phyloP scores from a whole-genome alignment of 2,797 vertebrate genomes.

The Chanos chanos region DNA sequence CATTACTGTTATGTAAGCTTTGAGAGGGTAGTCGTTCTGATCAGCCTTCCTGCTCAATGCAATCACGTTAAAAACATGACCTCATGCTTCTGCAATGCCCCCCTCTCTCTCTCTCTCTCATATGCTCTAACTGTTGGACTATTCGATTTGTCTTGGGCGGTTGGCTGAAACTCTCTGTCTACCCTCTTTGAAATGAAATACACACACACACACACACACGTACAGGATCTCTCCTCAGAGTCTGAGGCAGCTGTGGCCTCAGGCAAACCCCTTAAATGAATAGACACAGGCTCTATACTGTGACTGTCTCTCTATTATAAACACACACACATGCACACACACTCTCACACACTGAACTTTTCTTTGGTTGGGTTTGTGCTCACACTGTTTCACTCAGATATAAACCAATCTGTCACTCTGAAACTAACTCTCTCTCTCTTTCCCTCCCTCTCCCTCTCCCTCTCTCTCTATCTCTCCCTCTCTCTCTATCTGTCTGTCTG shows the following conservation, averaged over 20 bases:
- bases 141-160: not conserved
- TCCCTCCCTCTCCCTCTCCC: too few species aligned
- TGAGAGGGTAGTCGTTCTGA: slow-evolving; percentile 36
- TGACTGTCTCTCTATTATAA: slow-evolving; percentile 17
- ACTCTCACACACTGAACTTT: too few species aligned
- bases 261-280: slow-evolving; percentile 27
- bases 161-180: slow-evolving; percentile 6
- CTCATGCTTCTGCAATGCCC: slow-evolving; percentile 74
- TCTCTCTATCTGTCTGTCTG: too few species aligned
- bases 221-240: not conserved
- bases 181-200: not conserved
- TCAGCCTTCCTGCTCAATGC: slow-evolving; percentile 47
- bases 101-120: slow-evolving; percentile 24
- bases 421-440: too few species aligned
- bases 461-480: too few species aligned
- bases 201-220: not conserved
- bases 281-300: slow-evolving; percentile 12
- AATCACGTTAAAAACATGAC: slow-evolving; percentile 77
- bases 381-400: too few species aligned
- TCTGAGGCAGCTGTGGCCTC: slow-evolving; percentile 3
- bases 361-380: too few species aligned
- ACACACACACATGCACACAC: too few species aligned
- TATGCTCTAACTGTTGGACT: slow-evolving; percentile 10
- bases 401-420: too few species aligned
- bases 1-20: slow-evolving; percentile 40